Evolutionary conservation across 1,140 invertebrate genomes (phyloP), one percentile per base, ranked within the genome.

Genomic region (Drosophila ananassae): DNA sequence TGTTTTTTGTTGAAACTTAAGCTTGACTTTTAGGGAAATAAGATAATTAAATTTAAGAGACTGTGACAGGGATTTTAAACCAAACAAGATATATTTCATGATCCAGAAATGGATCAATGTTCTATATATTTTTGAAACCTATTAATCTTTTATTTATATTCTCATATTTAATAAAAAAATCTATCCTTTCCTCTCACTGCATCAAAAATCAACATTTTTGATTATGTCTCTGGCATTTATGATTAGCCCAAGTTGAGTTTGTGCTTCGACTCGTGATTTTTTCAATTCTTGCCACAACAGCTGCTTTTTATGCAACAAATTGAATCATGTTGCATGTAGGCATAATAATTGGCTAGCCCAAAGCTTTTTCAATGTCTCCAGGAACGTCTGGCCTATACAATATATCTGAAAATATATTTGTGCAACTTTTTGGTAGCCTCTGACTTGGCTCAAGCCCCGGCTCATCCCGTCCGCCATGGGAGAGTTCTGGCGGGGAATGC

Each of bases 281-380:
- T 24, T 28, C 13, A 21, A 47, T 21, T 47, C 44, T 21, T 51
- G 44, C 44, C 17, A 37, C 34, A 30, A 44, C 77, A 74, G 68
- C 82, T 87, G 75, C 64, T 82, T 78, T 57, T 63, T 59, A 81
- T 81, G 79, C 83, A 64, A 68, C 61, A 76, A 73, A 78, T 82
- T 78, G 75, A 58, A 56, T 52, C 28, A 79, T 34, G 59, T 17
- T 79, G 80, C 80, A 81, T 68, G 79, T 77, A 76, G 76, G 81
- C 56, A 87, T 87, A 89, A 87, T 87, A 89, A 87, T 87, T 87
- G 82, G 51, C 80, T 78, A 87, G 72, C 77, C 57, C 7, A 13
- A 21, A 44, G 41, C 13, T 44, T 32, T 53, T 32, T 48, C 34
- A 24, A 56, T 69, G 34, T 62, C 37, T 50, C 34, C 41, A 30